Percentiles rank a stretch among this genome's conserved stretches.
Conservation (phyloP, 2,888 invertebrate species). For the Machimus atricapillus region DNA sequence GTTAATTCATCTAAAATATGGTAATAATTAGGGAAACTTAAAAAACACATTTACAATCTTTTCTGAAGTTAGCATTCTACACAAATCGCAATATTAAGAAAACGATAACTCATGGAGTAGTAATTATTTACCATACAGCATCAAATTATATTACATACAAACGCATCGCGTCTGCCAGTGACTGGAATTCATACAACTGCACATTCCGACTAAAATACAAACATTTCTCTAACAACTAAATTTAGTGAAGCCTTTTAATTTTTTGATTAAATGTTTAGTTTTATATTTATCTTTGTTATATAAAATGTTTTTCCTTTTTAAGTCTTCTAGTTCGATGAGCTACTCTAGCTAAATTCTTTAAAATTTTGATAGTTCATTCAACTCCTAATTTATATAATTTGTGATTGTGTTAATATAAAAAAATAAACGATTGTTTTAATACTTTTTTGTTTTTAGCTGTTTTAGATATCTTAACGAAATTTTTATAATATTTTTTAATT, state of each 20-base stretch:
- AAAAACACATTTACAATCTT: not conserved
- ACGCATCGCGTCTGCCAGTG: not conserved
- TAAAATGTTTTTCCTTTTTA: not conserved
- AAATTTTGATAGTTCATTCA: not conserved
- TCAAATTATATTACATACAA: not conserved
- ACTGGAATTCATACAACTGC: not conserved
- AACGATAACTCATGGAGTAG: not conserved
- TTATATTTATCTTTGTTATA: not conserved
- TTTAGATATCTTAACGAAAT: not conserved
- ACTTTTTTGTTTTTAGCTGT: not conserved
- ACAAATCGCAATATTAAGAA: not conserved
- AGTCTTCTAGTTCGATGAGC: slow-evolving; percentile 23
- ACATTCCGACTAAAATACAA: not conserved
- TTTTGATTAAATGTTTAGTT: not conserved
- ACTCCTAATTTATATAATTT: not conserved
- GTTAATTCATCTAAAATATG: too few species aligned
- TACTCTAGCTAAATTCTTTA: slow-evolving; percentile 11
- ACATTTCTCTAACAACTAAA: not conserved
- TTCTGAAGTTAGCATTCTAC: not conserved
- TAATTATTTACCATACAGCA: not conserved
- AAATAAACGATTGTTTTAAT: not conserved
- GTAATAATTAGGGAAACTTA: not conserved
- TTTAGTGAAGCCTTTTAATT: not conserved
- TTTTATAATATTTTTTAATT: not conserved
- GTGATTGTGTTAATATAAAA: not conserved